Evolutionary conservation across 1,140 invertebrate species (phyloP).

Genomic region (Daktulosphaira vitifoliae): DNA sequence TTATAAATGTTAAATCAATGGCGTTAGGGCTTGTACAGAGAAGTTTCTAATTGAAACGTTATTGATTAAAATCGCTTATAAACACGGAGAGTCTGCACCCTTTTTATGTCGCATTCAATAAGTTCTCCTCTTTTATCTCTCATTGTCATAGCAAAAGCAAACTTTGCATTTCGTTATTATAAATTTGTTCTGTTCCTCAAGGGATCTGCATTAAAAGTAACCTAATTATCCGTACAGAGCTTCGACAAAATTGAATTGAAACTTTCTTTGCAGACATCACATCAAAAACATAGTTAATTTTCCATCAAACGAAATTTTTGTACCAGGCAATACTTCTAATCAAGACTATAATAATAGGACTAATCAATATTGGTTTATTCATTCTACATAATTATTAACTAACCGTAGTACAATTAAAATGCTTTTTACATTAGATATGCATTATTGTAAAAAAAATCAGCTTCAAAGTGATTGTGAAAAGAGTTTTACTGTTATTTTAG

Average conservation of each 20-base stretch:
- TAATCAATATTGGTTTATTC: no score
- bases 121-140: slow-evolving; percentile 7
- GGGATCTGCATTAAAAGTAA: slow-evolving; percentile 18
- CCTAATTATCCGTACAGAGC: slow-evolving; percentile 6
- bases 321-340: not conserved
- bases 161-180: slow-evolving; percentile 28
- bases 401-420: no score
- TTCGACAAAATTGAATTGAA: not conserved
- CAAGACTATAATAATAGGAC: no score
- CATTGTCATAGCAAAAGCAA: slow-evolving; percentile 13
- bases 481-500: no score
- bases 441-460: no score
- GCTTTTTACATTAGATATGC: no score
- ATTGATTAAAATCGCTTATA: slow-evolving; percentile 28
- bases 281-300: slow-evolving; percentile 16
- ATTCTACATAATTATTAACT: no score
- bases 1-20: slow-evolving; percentile 12
- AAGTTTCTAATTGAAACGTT: slow-evolving; percentile 32
- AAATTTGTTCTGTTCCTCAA: not conserved
- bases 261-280: not conserved
- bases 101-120: not conserved
- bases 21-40: not conserved
- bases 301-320: slow-evolving; percentile 4
- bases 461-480: no score
- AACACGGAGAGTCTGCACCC: not conserved